Evolutionary conservation across 1,140 invertebrate species (phyloP), one percentile per base, ranked within the genome.

Genomic region (Drosophila arawakana): DNA sequence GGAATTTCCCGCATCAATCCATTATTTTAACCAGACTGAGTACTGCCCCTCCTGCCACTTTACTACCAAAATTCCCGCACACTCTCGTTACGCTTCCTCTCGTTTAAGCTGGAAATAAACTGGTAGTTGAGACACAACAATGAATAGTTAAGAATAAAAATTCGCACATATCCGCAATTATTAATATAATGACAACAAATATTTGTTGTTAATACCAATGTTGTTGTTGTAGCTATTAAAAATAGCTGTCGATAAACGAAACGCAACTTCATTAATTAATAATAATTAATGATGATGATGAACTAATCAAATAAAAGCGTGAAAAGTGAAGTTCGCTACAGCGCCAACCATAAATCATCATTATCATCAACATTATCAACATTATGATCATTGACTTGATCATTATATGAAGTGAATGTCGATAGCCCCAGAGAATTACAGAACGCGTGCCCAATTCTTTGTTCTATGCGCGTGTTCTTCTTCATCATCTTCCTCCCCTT

Each of bases 301-400:
- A 89, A 78, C 86, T 71, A 81, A 89, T 88, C 84, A 89, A 89
- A 88, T 88, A 81, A 73, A 89, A 81, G 84, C 84, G 84, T 88
- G 84, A 89, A 89, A 88, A 89, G 80, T 89, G 55, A 83, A 74
- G 62, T 59, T 52, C 43, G 41, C 55, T 67, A 55, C 52, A 54
- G 30, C 35, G 13, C 30, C 54, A 67, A 44, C n/a, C 10, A 34
- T 18, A 65, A 5, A 59, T 44, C n/a, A 67, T 46, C 25, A 54
- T 54, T 30, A 41, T 34, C 0, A n/a, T 39, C 10, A 47, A 30
- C 7, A 43, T 3, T 15, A 46, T 47, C 10, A 47, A 30, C 7
- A 43, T 3, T 15, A 46, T 47, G 2, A 57, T 37, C 3, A 44
- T 34, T 35, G 35, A 39, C 9, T 37, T 13, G 8, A 21, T 15